Percentiles rank a stretch among this genome's conserved stretches.
Conservation (phyloP, 2,888 invertebrate genomes). For the Lamproptera curius region DNA sequence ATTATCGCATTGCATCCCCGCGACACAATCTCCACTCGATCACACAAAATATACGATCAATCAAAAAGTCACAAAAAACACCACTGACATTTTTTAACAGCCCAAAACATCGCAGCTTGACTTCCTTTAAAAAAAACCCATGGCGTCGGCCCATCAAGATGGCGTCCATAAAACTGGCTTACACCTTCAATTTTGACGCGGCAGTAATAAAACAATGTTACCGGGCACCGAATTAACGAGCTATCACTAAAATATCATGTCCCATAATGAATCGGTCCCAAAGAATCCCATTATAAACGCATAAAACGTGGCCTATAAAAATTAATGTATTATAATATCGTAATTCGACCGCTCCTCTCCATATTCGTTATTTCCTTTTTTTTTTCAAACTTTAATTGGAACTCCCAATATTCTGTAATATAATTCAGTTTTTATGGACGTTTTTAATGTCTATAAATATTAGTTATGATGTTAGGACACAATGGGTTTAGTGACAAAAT, state of each 20-base stretch:
- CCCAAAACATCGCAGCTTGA: slow-evolving; percentile 10
- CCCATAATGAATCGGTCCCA: slow-evolving; percentile 33
- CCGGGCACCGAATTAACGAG: slow-evolving; percentile 30
- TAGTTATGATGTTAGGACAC: slow-evolving; percentile 14
- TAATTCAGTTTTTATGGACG: slow-evolving; percentile 16
- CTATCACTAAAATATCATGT: slow-evolving; percentile 33
- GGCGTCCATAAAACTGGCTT: slow-evolving; percentile 18
- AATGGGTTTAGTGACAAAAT: slow-evolving; percentile 9
- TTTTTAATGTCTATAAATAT: slow-evolving; percentile 20
- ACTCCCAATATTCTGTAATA: slow-evolving; percentile 6
- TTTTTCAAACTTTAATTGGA: slow-evolving; percentile 22
- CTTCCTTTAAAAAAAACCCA: slow-evolving; percentile 1
- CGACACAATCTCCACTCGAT: no score
- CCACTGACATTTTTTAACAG: neutral
- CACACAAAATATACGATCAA: no score
- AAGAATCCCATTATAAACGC: slow-evolving; percentile 31
- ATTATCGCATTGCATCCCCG: no score
- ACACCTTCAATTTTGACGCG: slow-evolving; percentile 22
- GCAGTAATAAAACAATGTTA: slow-evolving; percentile 23
- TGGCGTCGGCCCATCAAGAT: slow-evolving; percentile 22
- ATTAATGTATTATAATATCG: slow-evolving; percentile 24
- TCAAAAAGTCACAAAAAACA: no score
- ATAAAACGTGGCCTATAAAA: slow-evolving; percentile 31
- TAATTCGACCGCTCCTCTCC: slow-evolving; percentile 25
- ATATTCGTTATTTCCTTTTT: no score